These are phyloP conservation scores for Agonopterix subpropinquella DNA, from an alignment of 2,888 invertebrate genomes.

Conservation along the genomic window DNA sequence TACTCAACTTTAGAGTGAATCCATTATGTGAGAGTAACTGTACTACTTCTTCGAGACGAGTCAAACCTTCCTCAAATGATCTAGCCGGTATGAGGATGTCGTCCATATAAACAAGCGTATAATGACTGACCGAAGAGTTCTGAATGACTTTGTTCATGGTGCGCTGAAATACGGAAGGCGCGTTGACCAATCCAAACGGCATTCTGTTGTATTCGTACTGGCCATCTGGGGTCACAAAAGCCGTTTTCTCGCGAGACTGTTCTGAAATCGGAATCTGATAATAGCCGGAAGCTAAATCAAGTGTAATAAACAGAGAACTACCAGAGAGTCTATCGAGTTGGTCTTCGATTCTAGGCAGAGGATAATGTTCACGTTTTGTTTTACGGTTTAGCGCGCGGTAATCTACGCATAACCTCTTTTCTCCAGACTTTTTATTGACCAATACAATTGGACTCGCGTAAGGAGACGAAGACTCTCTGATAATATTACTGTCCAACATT, in stretches of 20 bases:
- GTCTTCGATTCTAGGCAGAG: neutral
- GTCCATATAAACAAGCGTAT: neutral
- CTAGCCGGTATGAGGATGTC: neutral
- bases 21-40: neutral
- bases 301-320: neutral
- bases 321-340: neutral
- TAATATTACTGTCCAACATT: conserved; percentile 13
- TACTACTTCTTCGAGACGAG: neutral
- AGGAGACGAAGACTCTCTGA: conserved; percentile 16
- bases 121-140: neutral
- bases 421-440: conserved; percentile 18
- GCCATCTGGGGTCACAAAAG: conserved; percentile 6
- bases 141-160: neutral
- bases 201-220: conserved; percentile 5
- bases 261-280: neutral
- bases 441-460: conserved; percentile 21
- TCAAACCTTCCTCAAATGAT: neutral
- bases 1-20: neutral
- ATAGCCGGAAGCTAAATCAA: neutral
- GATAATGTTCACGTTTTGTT: conserved; percentile 14
- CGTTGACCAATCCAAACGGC: neutral
- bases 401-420: conserved; percentile 16
- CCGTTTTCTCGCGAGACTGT: neutral
- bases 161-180: neutral
- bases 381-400: conserved; percentile 14